Conservation (phyloP, 2,113 vertebrate genomes). For the Taurulus bubalis region DNA sequence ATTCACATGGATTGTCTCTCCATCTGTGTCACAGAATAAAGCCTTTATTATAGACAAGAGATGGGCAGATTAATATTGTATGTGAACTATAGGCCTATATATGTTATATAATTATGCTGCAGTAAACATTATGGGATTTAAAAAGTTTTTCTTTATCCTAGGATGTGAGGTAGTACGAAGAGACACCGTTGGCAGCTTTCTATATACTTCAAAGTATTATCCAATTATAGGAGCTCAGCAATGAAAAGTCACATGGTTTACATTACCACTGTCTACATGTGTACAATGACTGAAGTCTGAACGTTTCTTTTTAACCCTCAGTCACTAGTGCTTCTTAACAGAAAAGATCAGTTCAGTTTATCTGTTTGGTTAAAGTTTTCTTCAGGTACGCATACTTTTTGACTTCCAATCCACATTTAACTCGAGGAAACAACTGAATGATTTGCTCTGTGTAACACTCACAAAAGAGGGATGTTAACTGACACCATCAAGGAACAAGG, state of each 20-base stretch:
- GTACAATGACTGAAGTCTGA: neutral
- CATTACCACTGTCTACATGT: neutral
- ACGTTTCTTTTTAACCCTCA: neutral
- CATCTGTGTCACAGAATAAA: neutral
- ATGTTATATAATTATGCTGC: neutral
- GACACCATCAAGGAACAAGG: slow-evolving; percentile 49
- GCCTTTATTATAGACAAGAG: neutral
- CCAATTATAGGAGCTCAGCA: neutral
- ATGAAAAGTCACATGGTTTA: neutral
- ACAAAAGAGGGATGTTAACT: neutral
- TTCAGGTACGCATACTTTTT: no score
- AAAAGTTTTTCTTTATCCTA: neutral
- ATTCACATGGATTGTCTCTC: neutral
- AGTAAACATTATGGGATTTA: neutral
- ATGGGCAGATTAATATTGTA: neutral
- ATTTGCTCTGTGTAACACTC: neutral
- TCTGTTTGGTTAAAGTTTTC: neutral
- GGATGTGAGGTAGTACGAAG: neutral
- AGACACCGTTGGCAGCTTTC: neutral
- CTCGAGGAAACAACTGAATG: neutral
- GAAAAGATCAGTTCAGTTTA: neutral
- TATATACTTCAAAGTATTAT: neutral
- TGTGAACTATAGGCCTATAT: neutral
- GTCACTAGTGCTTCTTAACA: neutral
- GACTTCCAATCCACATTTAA: neutral